Evolutionary conservation across 2,888 invertebrate species (phyloP), one percentile per base, ranked within the genome.

Genomic region (Brachypalpus laphriformis): DNA sequence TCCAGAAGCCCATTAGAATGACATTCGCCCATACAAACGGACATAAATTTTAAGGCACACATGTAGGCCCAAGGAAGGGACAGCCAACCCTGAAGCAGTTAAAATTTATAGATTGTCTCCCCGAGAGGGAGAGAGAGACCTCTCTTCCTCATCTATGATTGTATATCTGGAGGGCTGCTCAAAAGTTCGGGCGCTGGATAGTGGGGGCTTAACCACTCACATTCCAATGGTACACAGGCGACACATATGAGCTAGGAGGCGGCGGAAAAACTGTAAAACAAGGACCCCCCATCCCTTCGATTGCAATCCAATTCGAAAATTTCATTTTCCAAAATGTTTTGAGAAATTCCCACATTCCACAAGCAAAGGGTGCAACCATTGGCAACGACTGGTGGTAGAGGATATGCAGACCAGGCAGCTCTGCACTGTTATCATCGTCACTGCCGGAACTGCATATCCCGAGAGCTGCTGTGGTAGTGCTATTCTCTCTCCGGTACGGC

Each of bases 261-360:
- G n/a, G n/a, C 68, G 47, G 54, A 49, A 70, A 74, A 74, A 37
- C 83, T 9, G 14, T 22, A 59, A 45, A 51, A 40, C 68, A 54
- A 45, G 42, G n/a, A n/a, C 3, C 25, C 16, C n/a, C 25, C 57
- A 7, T 1, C 16, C 37, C 63, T 14, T 51, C 40, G 66, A 71
- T 75, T 59, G 80, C 68, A 71, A 71, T 85, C 80, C 85, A 81
- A 85, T 85, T 85, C 85, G 85, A 81, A 76, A 85, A 76, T 85
- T 80, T 81, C 70, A 81, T 85, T 85, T 82, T 81, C 54, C 42
- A 51, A 85, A 85, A 76, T 71, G 57, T 70, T 81, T 85, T 82
- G 75, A 65, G 71, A 71, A 66, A 66, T 85, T 59, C 70, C 51
- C 70, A 71, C 54, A 75, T 72, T 63, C 70, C 57, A 8, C 16